Conservation (phyloP, 1,140 invertebrate species). For the Metaphire vulgaris region DNA sequence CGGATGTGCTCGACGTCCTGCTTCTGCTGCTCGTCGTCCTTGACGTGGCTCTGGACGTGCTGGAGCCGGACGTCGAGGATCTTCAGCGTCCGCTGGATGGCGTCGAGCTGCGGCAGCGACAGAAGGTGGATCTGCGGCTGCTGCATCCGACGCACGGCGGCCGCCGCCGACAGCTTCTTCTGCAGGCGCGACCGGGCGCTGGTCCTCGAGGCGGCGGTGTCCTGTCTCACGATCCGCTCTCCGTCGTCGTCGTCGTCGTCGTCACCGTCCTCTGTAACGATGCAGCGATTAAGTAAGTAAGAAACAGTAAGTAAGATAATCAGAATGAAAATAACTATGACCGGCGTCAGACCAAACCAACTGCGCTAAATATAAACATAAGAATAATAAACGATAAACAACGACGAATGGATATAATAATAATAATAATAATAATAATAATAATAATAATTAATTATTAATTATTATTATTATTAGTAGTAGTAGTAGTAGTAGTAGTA, state of each 20-base stretch:
- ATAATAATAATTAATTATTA: too few species aligned
- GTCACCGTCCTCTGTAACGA: too few species aligned
- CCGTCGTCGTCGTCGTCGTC: not conserved
- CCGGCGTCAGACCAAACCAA: too few species aligned
- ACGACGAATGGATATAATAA: too few species aligned
- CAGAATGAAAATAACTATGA: too few species aligned
- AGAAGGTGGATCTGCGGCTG: constrained; percentile 44
- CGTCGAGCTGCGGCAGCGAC: constrained; percentile 49
- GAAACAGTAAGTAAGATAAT: too few species aligned
- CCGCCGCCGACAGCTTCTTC: not conserved
- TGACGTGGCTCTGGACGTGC: constrained; percentile 48
- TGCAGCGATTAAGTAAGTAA: too few species aligned
- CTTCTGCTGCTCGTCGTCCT: constrained; percentile 45
- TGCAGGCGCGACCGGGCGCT: not conserved
- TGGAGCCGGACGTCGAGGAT: constrained; percentile 49
- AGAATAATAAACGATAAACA: too few species aligned
- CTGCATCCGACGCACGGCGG: constrained; percentile 11
- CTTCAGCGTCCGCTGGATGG: constrained; percentile 50
- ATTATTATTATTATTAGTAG: too few species aligned
- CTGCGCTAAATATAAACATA: too few species aligned
- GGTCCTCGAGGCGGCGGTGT: not conserved
- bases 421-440: too few species aligned
- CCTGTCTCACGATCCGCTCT: not conserved
- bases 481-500: too few species aligned
- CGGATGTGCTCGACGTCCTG: constrained; percentile 50